Evolutionary conservation across 2,113 vertebrate species (phyloP).

Genomic region (Australoheros scitulus): DNA sequence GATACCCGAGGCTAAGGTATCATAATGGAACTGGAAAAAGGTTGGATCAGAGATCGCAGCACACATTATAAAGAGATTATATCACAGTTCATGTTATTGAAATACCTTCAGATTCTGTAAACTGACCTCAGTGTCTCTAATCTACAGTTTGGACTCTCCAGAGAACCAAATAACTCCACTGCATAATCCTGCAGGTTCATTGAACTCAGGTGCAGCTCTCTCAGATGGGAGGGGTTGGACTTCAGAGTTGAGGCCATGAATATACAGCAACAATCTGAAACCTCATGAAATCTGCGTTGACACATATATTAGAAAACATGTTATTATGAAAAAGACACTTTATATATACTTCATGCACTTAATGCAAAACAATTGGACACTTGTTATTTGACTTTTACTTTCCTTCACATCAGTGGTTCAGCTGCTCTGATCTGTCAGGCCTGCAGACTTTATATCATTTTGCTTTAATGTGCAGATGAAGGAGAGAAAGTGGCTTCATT

Average conservation of each 20-base stretch:
- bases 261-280: not conserved
- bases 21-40: not conserved
- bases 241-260: not conserved
- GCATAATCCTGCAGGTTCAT: fast-evolving
- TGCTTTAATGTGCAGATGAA: no score
- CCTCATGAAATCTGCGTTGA: not conserved
- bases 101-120: not conserved
- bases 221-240: not conserved
- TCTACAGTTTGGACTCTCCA: no score
- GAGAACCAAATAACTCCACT: fast-evolving
- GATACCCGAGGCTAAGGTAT: no score
- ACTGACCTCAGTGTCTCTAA: not conserved
- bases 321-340: not conserved
- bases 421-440: no score
- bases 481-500: no score
- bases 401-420: no score
- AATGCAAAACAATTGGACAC: not conserved
- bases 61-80: no score
- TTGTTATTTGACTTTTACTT: not conserved
- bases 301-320: not conserved
- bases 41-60: no score
- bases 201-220: not conserved
- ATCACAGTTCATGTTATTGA: not conserved
- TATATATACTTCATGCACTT: not conserved
- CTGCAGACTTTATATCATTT: no score